Percentiles rank a stretch among this genome's conserved stretches.
These are phyloP conservation scores for Anoncus sp. DNA, from an alignment of 2,888 invertebrate genomes.

Conservation along the genomic window DNA sequence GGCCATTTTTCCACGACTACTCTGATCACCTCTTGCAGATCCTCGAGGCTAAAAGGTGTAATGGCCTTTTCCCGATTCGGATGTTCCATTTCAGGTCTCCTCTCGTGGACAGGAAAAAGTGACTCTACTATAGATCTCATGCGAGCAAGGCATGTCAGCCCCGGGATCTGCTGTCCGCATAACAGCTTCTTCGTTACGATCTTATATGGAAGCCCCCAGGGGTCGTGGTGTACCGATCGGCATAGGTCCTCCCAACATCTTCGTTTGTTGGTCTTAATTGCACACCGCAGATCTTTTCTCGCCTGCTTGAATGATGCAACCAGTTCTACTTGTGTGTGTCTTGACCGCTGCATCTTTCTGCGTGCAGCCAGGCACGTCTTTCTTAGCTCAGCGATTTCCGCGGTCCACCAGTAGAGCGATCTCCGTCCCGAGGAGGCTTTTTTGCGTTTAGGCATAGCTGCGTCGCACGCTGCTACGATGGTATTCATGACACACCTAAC, in stretches of 20 bases:
- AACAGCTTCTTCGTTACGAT: slow-evolving; percentile 2
- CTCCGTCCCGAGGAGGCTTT: slow-evolving; percentile 2
- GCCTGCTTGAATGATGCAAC: slow-evolving; percentile 1
- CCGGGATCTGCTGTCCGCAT: slow-evolving; percentile 20
- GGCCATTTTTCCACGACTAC: background rate
- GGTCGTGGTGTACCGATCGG: too few relatives aligned
- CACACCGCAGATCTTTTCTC: too few relatives aligned
- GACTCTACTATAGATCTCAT: slow-evolving; percentile 19
- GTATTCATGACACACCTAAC: background rate
- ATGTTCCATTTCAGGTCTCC: background rate
- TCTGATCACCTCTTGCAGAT: background rate
- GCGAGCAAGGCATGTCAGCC: slow-evolving; percentile 3
- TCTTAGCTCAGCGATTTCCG: slow-evolving; percentile 18
- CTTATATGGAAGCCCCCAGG: too few relatives aligned
- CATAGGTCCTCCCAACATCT: too few relatives aligned
- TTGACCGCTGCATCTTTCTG: too few relatives aligned
- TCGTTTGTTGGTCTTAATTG: too few relatives aligned
- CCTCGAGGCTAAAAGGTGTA: background rate
- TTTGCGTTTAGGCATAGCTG: slow-evolving; percentile 41
- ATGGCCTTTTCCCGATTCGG: background rate
- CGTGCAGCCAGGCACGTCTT: slow-evolving; percentile 2
- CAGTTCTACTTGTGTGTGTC: slow-evolving; percentile 16
- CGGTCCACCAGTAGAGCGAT: slow-evolving; percentile 54
- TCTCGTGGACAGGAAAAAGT: slow-evolving; percentile 35
- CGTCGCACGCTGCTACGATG: slow-evolving; percentile 27